Conservation (phyloP, 2,888 invertebrate genomes). For the Sthenelais limicola region DNA sequence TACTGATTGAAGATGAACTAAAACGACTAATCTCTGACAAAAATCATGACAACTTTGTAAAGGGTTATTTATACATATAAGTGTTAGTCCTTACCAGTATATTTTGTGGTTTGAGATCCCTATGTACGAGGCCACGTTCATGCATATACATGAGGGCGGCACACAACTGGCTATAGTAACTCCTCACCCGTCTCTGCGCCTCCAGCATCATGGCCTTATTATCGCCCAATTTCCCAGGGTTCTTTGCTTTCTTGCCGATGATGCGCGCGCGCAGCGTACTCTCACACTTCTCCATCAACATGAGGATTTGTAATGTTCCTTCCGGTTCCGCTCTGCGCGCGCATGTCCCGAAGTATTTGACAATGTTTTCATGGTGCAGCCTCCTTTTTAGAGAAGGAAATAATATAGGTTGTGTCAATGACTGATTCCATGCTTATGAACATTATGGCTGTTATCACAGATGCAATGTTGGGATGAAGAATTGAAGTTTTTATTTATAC, state of each 20-base stretch:
- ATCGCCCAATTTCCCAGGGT: conserved; percentile 51
- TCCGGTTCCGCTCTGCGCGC: conserved; percentile 47
- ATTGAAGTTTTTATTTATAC: no score
- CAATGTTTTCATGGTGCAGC: conserved; percentile 60
- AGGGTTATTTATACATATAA: no score
- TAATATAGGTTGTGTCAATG: no score
- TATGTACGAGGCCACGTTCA: conserved; percentile 60
- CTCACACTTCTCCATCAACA: conserved; percentile 63
- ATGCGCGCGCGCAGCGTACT: conserved; percentile 57
- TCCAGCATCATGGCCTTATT: conserved; percentile 47
- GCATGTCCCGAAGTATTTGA: conserved; percentile 60
- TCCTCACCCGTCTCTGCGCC: conserved; percentile 55
- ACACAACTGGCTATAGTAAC: conserved; percentile 56
- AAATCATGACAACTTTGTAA: no score
- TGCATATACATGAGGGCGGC: conserved; percentile 58
- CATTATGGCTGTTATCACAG: no score
- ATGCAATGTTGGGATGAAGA: no score
- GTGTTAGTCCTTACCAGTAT: conserved; percentile 65
- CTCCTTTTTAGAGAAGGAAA: conserved; percentile 53
- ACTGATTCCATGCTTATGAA: neutral
- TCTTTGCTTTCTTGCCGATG: conserved; percentile 43
- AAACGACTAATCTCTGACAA: no score
- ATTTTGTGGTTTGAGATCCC: conserved; percentile 66
- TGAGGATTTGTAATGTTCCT: conserved; percentile 48
- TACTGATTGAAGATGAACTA: no score